A percentile compares a stretch with the other conserved stretches of the same genome.
phyloP scores from a whole-genome alignment of 2,797 vertebrate species.

The Cheirogaleus major region DNA sequence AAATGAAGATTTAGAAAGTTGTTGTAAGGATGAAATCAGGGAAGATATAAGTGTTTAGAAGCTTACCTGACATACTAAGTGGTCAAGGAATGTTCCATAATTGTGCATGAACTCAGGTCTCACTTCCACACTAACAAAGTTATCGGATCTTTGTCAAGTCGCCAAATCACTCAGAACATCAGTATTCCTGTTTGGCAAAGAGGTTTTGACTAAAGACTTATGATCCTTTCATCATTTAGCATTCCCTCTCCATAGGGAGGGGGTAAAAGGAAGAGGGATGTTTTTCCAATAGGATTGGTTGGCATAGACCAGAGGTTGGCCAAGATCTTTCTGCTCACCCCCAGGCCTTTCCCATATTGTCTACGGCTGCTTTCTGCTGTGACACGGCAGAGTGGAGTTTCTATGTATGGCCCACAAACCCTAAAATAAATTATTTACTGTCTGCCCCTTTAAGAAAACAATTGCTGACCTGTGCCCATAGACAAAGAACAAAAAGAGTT shows the following conservation, averaged over 20 bases:
- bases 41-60: neutral
- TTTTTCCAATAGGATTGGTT: neutral
- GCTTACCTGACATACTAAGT: neutral
- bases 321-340: neutral
- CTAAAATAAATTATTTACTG: neutral
- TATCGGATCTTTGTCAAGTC: neutral
- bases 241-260: neutral
- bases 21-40: neutral
- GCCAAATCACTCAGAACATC: neutral
- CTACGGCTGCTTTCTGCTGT: neutral
- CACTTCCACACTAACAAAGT: neutral
- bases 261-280: neutral
- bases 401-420: neutral
- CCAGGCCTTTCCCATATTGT: neutral
- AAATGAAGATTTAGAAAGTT: conserved; percentile 3
- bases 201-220: neutral
- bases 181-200: neutral
- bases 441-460: neutral
- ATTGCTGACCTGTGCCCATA: neutral
- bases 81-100: neutral
- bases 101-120: neutral
- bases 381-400: neutral
- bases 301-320: neutral
- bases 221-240: neutral
- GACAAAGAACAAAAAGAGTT: neutral